Evolutionary conservation across 2,113 vertebrate genomes (phyloP), one percentile per base, ranked within the genome.

Genomic region (Merops nubicus): DNA sequence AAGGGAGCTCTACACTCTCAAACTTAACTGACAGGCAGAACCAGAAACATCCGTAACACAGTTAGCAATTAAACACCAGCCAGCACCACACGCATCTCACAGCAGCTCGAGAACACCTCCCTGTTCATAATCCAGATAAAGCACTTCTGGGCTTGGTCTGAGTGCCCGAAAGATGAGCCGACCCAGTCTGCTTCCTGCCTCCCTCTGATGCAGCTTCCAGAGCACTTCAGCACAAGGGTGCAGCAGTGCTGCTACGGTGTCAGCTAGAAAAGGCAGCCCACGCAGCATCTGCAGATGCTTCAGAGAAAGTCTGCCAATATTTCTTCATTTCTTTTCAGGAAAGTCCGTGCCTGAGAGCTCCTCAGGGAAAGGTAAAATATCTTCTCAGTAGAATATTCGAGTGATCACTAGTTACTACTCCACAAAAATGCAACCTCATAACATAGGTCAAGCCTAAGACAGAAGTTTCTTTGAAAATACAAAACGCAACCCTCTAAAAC

Each of bases 281-380:
- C 72, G 45, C 91, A 95, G 76, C 92, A 95, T 65, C 91, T 94
- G 91, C 96, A 91, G 88, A 81, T 76, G 86, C 91, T 92, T 77
- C 86, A 86, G 34, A 91, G 64, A 65, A 91, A 86, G 83, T 81
- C 72, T 89, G 59, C 83, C 73, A 77, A 15, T 51, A 75, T 81
- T 81, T 63, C 94, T 68, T 69, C 15, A 40, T 78, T 89, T 93
- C 89, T 95, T 89, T 95, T 95, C 76, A 88, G 86, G 94, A 96
- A 97, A 91, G 77, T 23, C 65, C 59, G 77, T 54, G 51, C 59
- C 17, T 9, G 51, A 89, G 42, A 84, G 42, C 56, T 87, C 68
- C 40, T 56, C 23, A 77, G 67, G 56, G 56, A 78, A 67, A 13
- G 47, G 51, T 21, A 17, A n/a, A n/a, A n/a, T n/a, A n/a, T 74